A percentile compares a stretch with the other conserved stretches of the same genome.
These are phyloP conservation scores for Dicycla oo DNA, from an alignment of 2,888 invertebrate species.

Conservation along the genomic window DNA sequence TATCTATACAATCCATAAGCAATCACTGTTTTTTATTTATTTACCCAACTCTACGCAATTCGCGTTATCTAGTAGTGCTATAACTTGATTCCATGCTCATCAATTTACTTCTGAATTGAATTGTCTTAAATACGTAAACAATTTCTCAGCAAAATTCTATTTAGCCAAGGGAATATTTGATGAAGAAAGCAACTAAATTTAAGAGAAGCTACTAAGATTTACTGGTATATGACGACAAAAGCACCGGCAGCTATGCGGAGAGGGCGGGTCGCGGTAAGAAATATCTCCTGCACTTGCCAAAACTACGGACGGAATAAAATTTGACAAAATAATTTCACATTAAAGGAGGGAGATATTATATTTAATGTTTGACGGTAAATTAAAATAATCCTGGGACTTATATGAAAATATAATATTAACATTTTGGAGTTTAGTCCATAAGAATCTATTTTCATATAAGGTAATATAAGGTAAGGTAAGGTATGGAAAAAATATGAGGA, in stretches of 20 bases:
- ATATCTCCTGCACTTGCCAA: conserved; percentile 81
- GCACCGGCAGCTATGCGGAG: conserved; percentile 76
- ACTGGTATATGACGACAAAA: conserved; percentile 83
- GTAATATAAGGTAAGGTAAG: too few species aligned
- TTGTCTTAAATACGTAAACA: conserved; percentile 54
- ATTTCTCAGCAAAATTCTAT: conserved; percentile 61
- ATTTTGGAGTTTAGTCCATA: too few species aligned
- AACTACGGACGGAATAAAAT: conserved; percentile 75
- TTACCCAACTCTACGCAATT: conserved; percentile 31
- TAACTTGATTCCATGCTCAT: conserved; percentile 32
- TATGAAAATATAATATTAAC: neutral
- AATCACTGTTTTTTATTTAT: conserved; percentile 1
- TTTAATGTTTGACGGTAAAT: conserved; percentile 35
- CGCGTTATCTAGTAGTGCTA: neutral
- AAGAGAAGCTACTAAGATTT: conserved; percentile 82
- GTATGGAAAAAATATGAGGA: too few species aligned
- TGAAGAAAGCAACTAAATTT: conserved; percentile 81
- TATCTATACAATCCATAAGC: neutral
- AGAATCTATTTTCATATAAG: too few species aligned
- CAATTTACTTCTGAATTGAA: conserved; percentile 42
- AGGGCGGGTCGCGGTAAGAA: conserved; percentile 77
- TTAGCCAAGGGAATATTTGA: conserved; percentile 63
- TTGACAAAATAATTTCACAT: conserved; percentile 70
- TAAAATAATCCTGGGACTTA: neutral
- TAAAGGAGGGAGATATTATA: conserved; percentile 23